Evolutionary conservation across 2,113 vertebrate genomes (phyloP).

Genomic region (Carollia perspicillata): DNA sequence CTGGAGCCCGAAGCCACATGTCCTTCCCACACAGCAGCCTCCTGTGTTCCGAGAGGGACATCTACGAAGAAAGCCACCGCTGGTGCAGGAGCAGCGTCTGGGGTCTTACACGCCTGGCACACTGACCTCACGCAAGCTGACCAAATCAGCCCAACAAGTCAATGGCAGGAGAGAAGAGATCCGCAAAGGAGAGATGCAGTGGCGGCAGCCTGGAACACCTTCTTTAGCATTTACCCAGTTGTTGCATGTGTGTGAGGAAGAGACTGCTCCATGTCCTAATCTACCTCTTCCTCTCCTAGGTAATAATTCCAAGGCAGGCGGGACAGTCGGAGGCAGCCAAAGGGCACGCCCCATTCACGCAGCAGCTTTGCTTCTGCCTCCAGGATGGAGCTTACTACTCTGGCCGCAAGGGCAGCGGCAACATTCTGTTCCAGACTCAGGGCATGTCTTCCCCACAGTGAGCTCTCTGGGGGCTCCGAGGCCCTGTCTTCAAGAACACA

Average conservation of each 20-base stretch:
- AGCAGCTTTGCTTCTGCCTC: neutral
- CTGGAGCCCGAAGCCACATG: neutral
- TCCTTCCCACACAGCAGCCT: neutral
- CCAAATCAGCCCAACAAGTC: neutral
- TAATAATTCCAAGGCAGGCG: neutral
- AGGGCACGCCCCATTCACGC: neutral
- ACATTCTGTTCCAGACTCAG: neutral
- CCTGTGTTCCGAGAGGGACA: neutral
- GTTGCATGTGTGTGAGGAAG: neutral
- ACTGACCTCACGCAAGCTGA: neutral
- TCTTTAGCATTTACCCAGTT: neutral
- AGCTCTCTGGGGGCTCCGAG: neutral
- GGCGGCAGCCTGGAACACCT: neutral
- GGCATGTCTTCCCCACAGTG: neutral
- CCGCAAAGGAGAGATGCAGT: neutral
- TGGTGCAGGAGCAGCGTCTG: too few species aligned
- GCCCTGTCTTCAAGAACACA: neutral
- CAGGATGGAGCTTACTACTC: neutral
- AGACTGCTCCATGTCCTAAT: neutral
- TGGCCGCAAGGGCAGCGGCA: neutral
- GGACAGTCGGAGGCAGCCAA: neutral
- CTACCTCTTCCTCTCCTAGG: neutral
- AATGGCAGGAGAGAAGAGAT: neutral
- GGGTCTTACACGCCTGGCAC: neutral
- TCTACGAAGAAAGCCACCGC: neutral